phyloP scores from a whole-genome alignment of 92 coral and sea anemone genomes.

The Bergia sp. region DNA sequence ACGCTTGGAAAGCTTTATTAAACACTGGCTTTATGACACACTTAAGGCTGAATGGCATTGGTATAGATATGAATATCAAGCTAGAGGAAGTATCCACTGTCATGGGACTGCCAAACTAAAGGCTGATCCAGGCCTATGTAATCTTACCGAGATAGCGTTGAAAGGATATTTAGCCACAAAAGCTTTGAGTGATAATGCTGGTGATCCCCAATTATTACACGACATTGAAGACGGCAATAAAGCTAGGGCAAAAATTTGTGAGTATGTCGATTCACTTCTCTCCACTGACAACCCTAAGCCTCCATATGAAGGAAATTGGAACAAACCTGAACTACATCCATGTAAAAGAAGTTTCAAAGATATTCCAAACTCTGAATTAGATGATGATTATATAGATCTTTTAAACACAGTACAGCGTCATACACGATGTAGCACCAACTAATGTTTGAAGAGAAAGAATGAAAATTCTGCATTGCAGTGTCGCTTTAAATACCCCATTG shows the following conservation, averaged over 20 bases:
- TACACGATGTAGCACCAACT: conserved; percentile 58
- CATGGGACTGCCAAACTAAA: conserved; percentile 56
- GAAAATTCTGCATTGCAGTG: conserved; percentile 47
- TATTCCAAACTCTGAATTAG: conserved; percentile 25
- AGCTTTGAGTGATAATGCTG: neutral
- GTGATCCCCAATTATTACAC: neutral
- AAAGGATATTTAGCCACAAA: conserved; percentile 49
- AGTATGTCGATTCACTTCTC: conserved; percentile 51
- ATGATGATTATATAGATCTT: conserved; percentile 53
- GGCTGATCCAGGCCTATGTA: conserved; percentile 47
- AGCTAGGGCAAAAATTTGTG: conserved; percentile 43
- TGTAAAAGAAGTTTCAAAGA: conserved; percentile 33
- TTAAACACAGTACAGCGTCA: conserved; percentile 62
- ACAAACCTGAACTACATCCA: conserved; percentile 55
- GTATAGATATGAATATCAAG: conserved; percentile 70
- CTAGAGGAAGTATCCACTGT: conserved; percentile 65
- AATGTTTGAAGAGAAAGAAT: conserved; percentile 47
- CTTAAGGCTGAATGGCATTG: conserved; percentile 69
- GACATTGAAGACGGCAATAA: conserved; percentile 18
- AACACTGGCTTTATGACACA: conserved; percentile 64
- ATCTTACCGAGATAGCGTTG: conserved; percentile 53
- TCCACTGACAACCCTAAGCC: conserved; percentile 51
- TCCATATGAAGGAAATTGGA: conserved; percentile 39
- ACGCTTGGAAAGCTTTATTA: conserved; percentile 60
- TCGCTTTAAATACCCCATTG: conserved; percentile 47